Conservation (phyloP, 2,888 invertebrate genomes). For the Euspilapteryx auroguttella region DNA sequence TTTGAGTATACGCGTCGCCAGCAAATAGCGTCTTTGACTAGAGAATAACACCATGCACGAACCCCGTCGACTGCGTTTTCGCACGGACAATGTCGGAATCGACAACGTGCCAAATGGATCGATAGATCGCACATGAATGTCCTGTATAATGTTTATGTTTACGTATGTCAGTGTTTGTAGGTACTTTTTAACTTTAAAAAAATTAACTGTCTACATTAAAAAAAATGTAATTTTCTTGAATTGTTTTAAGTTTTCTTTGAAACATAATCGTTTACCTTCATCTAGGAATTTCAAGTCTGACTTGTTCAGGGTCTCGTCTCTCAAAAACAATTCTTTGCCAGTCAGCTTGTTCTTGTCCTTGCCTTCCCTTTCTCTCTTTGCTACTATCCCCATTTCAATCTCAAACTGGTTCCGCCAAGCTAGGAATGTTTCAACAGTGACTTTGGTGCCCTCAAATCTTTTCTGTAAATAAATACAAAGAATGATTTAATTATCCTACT, state of each 20-base stretch:
- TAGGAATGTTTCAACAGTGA: conserved; percentile 93
- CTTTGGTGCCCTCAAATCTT: conserved; percentile 93
- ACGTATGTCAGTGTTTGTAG: no score
- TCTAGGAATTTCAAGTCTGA: conserved; percentile 96
- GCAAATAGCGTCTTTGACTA: no score
- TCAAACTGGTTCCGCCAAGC: conserved; percentile 95
- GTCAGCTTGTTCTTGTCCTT: conserved; percentile 83
- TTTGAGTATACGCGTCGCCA: no score
- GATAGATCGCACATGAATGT: no score
- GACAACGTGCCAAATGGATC: no score
- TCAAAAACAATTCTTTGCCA: conserved; percentile 91
- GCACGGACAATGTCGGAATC: no score
- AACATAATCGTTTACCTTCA: conserved; percentile 62
- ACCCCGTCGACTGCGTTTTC: no score
- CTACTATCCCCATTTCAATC: conserved; percentile 78
- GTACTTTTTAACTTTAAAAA: neutral
- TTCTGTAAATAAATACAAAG: conserved; percentile 58
- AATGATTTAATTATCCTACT: neutral
- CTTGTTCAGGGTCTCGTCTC: conserved; percentile 90
- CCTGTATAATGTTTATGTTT: no score
- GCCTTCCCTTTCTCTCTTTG: conserved; percentile 69
- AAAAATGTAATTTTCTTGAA: neutral
- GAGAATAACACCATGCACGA: no score
- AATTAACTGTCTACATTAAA: neutral
- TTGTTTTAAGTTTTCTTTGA: neutral